phyloP scores from a whole-genome alignment of 2,888 invertebrate species.

The Byasa hedistus region DNA sequence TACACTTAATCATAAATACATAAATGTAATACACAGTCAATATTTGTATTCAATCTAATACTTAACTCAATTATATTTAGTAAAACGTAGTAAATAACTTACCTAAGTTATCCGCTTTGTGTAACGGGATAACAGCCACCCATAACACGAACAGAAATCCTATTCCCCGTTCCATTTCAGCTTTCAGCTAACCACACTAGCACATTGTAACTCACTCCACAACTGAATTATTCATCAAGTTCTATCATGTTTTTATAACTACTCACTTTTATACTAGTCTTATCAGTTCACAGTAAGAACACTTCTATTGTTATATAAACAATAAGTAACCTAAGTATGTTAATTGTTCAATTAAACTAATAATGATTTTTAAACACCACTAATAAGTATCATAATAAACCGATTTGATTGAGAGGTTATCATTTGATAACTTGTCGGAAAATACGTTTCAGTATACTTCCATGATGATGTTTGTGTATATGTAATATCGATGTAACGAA shows the following conservation, averaged over 20 bases:
- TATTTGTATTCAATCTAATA: background rate
- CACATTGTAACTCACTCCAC: conserved; percentile 19
- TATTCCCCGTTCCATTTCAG: conserved; percentile 55
- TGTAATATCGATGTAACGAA: background rate
- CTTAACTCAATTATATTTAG: too few relatives aligned
- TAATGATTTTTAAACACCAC: too few relatives aligned
- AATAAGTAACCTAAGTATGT: background rate
- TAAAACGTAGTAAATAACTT: conserved; percentile 39
- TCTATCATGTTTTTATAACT: background rate
- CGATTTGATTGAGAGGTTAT: background rate
- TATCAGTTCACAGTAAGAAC: background rate
- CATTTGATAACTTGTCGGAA: background rate
- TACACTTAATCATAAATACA: too few relatives aligned
- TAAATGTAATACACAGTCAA: too few relatives aligned
- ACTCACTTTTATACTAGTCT: background rate
- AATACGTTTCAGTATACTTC: background rate
- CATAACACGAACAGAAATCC: conserved; percentile 62
- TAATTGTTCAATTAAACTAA: too few relatives aligned
- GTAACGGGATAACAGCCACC: conserved; percentile 65
- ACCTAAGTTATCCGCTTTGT: conserved; percentile 73
- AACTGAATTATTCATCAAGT: background rate
- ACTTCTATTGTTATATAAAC: background rate
- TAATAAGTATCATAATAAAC: too few relatives aligned
- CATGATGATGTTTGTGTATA: background rate
- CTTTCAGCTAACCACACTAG: conserved; percentile 26